phyloP scores from a whole-genome alignment of 1,140 invertebrate species.

The Diuraphis noxia region DNA sequence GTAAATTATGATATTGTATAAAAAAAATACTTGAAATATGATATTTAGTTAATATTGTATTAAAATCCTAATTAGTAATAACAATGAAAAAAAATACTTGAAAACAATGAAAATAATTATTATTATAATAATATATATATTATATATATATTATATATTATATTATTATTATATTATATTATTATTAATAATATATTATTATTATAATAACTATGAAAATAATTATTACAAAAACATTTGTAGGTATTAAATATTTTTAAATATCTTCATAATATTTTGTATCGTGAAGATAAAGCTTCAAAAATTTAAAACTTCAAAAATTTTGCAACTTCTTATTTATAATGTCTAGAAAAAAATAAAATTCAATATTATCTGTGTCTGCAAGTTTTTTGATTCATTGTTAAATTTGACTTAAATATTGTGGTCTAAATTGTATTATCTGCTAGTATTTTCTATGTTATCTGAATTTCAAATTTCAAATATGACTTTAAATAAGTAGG shows the following conservation, averaged over 20 bases:
- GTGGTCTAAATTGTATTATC: neutral
- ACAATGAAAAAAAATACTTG: no score
- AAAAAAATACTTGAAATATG: neutral
- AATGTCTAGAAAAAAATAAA: neutral
- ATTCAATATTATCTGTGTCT: neutral
- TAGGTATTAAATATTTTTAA: no score
- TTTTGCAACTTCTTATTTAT: neutral
- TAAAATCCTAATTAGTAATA: neutral
- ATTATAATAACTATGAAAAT: no score
- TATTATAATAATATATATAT: no score
- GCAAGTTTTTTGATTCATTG: neutral
- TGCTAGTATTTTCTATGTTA: neutral
- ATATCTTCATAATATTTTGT: no score
- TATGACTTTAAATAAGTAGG: no score
- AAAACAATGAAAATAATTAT: no score
- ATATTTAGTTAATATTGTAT: neutral
- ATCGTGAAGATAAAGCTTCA: neutral
- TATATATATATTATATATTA: no score
- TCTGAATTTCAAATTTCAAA: neutral
- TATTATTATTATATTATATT: no score
- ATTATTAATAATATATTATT: no score
- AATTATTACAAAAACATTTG: no score
- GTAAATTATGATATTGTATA: neutral
- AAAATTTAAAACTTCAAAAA: neutral
- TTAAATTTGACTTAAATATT: neutral